phyloP scores from a whole-genome alignment of 2,888 invertebrate genomes.

The Cataglyphis rosenhaueri region DNA sequence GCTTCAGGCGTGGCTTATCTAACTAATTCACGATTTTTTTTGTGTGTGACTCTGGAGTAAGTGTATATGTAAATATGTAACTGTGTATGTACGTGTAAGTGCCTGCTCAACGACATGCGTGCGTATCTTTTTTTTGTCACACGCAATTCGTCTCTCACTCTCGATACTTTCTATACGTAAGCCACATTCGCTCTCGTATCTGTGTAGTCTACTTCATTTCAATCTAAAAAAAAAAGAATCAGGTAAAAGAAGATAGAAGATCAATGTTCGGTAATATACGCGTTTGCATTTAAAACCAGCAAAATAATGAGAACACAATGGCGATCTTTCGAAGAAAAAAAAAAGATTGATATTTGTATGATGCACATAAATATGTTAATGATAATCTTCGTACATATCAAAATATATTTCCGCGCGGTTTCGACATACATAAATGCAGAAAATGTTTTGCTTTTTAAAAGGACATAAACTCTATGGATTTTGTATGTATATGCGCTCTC shows the following conservation, averaged over 20 bases:
- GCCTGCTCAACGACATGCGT: slow-evolving; percentile 37
- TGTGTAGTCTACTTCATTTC: neutral
- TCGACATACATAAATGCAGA: slow-evolving; percentile 19
- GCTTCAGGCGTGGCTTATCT: slow-evolving; percentile 80
- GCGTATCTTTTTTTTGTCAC: slow-evolving; percentile 44
- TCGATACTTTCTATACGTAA: neutral
- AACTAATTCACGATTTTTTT: slow-evolving; percentile 79
- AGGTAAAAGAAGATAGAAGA: neutral
- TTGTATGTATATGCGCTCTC: slow-evolving; percentile 47
- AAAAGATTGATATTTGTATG: neutral
- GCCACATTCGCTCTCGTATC: neutral
- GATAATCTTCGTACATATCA: slow-evolving; percentile 68
- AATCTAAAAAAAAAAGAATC: neutral
- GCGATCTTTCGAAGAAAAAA: neutral
- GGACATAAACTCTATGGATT: slow-evolving; percentile 69
- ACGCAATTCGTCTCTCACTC: slow-evolving; percentile 28
- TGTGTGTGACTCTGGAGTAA: slow-evolving; percentile 54
- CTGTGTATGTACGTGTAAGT: slow-evolving; percentile 42
- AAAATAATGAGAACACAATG: slow-evolving; percentile 2
- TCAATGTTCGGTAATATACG: neutral
- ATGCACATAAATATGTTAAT: slow-evolving; percentile 33
- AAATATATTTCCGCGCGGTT: slow-evolving; percentile 52
- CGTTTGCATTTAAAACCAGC: neutral
- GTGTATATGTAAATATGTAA: slow-evolving; percentile 21
- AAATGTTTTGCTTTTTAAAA: slow-evolving; percentile 56